Evolutionary conservation across 2,888 invertebrate species (phyloP).

Genomic region (Tachina grossa): DNA sequence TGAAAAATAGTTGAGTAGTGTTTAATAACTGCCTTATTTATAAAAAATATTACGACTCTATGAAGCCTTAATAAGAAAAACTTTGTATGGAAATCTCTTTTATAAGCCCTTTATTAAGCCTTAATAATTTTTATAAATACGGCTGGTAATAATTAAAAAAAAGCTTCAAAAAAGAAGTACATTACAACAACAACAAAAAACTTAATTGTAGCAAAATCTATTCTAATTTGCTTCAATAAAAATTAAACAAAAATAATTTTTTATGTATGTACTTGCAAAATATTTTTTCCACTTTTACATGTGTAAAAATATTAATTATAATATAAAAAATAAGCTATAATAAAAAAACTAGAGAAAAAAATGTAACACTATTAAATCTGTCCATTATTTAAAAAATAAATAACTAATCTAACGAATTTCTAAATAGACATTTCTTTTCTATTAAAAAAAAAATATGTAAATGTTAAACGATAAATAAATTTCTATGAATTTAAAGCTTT

Average conservation of each 20-base stretch:
- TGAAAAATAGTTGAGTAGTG: constrained; percentile 17
- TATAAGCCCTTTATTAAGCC: no score
- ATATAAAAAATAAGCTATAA: constrained; percentile 27
- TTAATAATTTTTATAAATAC: no score
- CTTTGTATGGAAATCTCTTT: no score
- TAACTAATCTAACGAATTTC: constrained; percentile 75
- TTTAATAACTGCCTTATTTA: not conserved
- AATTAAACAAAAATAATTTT: not conserved
- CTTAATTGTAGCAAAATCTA: not conserved
- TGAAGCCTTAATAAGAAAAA: no score
- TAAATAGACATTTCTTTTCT: constrained; percentile 75
- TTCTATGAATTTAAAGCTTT: constrained; percentile 62
- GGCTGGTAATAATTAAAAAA: not conserved
- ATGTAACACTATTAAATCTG: constrained; percentile 63
- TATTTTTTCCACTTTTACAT: constrained; percentile 60
- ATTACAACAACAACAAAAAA: not conserved
- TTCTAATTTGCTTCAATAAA: not conserved
- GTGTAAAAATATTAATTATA: constrained; percentile 35
- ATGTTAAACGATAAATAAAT: constrained; percentile 52
- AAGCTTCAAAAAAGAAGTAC: not conserved
- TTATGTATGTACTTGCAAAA: constrained; percentile 44
- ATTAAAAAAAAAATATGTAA: constrained; percentile 56
- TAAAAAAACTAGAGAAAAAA: constrained; percentile 43
- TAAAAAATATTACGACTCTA: no score
- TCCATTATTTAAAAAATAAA: constrained; percentile 67